Evolutionary conservation across 2,888 invertebrate species (phyloP).

Genomic region (Nasonovia ribisnigri): DNA sequence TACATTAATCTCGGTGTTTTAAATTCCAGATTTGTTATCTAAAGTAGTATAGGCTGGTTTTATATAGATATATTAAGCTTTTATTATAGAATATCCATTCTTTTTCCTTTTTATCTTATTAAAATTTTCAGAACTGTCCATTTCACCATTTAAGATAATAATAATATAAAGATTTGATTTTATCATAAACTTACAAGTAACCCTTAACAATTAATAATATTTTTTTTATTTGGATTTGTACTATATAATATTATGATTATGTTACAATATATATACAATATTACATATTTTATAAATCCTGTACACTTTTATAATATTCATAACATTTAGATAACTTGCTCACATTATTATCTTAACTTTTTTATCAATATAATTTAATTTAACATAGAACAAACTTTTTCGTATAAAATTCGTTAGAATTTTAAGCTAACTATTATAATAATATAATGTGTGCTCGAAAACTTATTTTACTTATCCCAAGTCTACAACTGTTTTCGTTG

Average conservation of each 20-base stretch:
- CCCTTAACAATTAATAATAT: neutral
- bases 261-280: too few species aligned
- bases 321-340: neutral
- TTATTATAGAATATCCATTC: neutral
- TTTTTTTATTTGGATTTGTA: neutral
- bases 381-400: neutral
- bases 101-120: neutral
- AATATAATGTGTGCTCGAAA: neutral
- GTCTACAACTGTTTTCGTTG: slow-evolving; percentile 19
- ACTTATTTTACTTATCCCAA: neutral
- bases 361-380: neutral
- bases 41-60: neutral
- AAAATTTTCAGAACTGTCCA: neutral
- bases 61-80: neutral
- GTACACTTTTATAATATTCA: neutral
- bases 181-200: neutral
- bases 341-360: neutral
- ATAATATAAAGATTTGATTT: neutral
- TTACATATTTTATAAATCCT: neutral
- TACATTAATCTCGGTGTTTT: neutral
- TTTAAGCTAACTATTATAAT: neutral
- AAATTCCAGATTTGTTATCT: slow-evolving; percentile 19
- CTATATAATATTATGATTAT: neutral
- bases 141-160: neutral
- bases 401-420: neutral